A percentile compares a stretch with the other conserved stretches of the same genome.
Evolutionary conservation across 2,113 vertebrate genomes (phyloP).

Genomic region (Mungos mungo): DNA sequence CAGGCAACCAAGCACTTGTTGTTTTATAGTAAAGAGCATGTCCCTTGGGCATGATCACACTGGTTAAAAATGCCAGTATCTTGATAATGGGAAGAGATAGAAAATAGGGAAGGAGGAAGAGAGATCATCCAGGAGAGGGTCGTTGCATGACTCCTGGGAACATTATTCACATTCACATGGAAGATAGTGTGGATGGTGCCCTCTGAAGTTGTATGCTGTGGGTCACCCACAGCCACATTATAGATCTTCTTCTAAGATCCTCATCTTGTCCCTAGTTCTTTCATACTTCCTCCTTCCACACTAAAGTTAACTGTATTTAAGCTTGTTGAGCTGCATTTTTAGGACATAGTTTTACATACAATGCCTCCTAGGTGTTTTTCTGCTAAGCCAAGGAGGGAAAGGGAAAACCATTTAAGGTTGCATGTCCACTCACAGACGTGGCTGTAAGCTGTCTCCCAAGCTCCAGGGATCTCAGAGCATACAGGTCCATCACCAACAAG

Average conservation of each 20-base stretch:
- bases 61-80: background rate
- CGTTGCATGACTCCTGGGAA: background rate
- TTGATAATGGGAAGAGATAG: background rate
- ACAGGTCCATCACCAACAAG: background rate
- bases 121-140: background rate
- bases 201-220: background rate
- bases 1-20: background rate
- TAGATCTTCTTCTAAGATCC: background rate
- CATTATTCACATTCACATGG: background rate
- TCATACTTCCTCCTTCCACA: background rate
- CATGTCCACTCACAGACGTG: background rate
- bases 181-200: background rate
- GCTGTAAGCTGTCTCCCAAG: background rate
- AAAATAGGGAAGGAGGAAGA: background rate
- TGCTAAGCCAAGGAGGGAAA: background rate
- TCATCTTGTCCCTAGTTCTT: background rate
- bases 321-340: background rate
- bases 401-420: background rate
- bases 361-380: background rate
- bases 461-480: background rate
- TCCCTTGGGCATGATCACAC: background rate
- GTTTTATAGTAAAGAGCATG: background rate
- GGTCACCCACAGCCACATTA: fast-evolving
- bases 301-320: background rate
- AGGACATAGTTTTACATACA: background rate